phyloP scores from a whole-genome alignment of 2,888 invertebrate genomes.

The Oligia fasciuncula region DNA sequence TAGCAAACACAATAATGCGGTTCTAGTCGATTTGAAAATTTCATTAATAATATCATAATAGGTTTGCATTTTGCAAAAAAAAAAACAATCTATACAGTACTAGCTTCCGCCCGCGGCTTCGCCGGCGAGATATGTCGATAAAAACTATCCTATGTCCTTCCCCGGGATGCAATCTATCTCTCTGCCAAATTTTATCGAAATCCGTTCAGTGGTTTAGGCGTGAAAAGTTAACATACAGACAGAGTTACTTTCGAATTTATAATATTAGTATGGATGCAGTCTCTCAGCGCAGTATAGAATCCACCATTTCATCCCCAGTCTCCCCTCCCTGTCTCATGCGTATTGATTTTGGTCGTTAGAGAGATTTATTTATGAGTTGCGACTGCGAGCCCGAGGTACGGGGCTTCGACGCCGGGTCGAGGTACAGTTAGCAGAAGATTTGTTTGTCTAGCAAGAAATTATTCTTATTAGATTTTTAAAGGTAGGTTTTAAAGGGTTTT shows the following conservation, averaged over 20 bases:
- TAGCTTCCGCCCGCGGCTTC: no score
- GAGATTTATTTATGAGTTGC: constrained; percentile 84
- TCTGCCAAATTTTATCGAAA: no score
- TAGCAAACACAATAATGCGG: no score
- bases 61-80: no score
- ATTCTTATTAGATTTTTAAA: constrained; percentile 2
- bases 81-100: background rate
- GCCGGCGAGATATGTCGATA: no score
- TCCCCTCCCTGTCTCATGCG: constrained; percentile 72
- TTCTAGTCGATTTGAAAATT: no score
- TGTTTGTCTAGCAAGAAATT: constrained; percentile 28
- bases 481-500: background rate
- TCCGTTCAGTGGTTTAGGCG: no score
- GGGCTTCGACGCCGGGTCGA: constrained; percentile 53
- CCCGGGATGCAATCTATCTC: no score
- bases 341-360: constrained; percentile 87
- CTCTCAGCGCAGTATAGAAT: constrained; percentile 66
- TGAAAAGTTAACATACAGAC: no score
- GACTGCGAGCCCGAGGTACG: constrained; percentile 50
- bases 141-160: no score
- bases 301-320: constrained; percentile 66
- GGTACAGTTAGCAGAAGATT: constrained; percentile 32
- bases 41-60: no score
- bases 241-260: no score
- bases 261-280: background rate